Evolutionary conservation across 35 echinoderm and acorn worm genomes (phyloP).

Genomic region (Apostichopus parvimensis): DNA sequence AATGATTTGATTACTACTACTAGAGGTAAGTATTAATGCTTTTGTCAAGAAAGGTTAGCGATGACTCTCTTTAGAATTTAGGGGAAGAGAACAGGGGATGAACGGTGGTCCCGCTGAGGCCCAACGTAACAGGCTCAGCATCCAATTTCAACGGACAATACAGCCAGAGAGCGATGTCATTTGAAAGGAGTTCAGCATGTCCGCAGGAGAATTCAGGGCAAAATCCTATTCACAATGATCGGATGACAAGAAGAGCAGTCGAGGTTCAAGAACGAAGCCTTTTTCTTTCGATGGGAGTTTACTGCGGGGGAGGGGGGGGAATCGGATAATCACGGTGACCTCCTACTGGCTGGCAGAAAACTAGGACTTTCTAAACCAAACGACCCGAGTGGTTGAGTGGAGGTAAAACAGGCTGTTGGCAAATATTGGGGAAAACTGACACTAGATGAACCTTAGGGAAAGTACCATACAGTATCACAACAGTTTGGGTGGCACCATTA

Average conservation of each 20-base stretch:
- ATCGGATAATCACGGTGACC: background rate
- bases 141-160: background rate
- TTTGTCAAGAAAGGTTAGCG: background rate
- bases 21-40: background rate
- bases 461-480: no score
- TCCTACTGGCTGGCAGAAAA: background rate
- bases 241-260: background rate
- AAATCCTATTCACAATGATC: slow-evolving; percentile 9
- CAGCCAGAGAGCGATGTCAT: background rate
- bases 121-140: slow-evolving; percentile 7
- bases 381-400: background rate
- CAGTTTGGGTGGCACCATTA: no score
- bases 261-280: slow-evolving; percentile 16
- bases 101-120: slow-evolving; percentile 22
- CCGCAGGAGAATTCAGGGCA: background rate
- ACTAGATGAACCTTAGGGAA: no score
- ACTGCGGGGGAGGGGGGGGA: background rate
- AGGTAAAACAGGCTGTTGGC: background rate
- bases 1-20: background rate
- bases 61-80: background rate
- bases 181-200: background rate
- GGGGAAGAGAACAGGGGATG: background rate
- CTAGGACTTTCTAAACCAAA: background rate
- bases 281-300: background rate
- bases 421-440: background rate